phyloP scores from a whole-genome alignment of 2,797 vertebrate genomes.

The Darevskia nairensis region DNA sequence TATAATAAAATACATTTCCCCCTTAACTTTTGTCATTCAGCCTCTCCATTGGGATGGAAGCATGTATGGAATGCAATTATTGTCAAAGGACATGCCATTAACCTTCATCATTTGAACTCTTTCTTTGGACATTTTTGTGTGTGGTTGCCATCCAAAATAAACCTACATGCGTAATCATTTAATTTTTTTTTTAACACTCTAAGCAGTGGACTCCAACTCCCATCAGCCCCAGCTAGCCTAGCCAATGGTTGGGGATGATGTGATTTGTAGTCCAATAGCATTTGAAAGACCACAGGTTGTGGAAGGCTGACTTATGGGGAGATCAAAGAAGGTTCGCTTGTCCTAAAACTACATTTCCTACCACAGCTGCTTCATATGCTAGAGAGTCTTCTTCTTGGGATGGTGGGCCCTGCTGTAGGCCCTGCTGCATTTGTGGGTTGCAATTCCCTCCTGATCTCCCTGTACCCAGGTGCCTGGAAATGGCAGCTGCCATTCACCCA shows the following conservation, averaged over 20 bases:
- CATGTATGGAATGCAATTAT: background rate
- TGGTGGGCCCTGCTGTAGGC: background rate
- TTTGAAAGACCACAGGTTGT: background rate
- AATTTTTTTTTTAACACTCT: too few relatives aligned
- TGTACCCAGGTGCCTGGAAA: conserved; percentile 47
- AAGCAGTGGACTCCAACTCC: background rate
- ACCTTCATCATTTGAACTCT: background rate
- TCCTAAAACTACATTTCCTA: background rate
- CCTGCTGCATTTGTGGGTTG: conserved; percentile 9
- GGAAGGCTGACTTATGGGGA: background rate
- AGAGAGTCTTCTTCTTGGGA: conserved; percentile 74
- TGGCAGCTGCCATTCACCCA: conserved; percentile 63
- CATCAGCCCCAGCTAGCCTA: background rate
- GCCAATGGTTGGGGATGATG: background rate
- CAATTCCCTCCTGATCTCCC: conserved; percentile 42
- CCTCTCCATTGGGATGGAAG: background rate
- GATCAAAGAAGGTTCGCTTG: background rate
- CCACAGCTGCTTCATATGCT: conserved; percentile 73
- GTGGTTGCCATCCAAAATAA: background rate
- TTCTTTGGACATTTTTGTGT: background rate
- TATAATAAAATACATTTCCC: background rate
- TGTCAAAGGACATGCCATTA: background rate
- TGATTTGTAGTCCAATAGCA: background rate
- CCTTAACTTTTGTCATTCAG: background rate
- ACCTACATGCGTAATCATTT: background rate